phyloP scores from a whole-genome alignment of 2,113 vertebrate genomes.

The Galeopterus variegatus region DNA sequence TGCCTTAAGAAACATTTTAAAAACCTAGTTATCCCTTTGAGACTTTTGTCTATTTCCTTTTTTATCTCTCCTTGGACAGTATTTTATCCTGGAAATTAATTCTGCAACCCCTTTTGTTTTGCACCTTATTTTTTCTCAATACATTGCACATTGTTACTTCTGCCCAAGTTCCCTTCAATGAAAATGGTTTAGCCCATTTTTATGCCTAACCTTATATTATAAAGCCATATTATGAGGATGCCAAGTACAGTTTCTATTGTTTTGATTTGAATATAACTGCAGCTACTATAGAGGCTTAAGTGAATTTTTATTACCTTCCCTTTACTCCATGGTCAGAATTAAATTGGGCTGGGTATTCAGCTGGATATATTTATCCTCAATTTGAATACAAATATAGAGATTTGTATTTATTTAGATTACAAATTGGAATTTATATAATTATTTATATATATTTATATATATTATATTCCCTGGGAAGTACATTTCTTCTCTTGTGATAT shows the following conservation, averaged over 20 bases:
- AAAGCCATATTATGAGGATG: conserved; percentile 61
- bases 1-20: conserved; percentile 76
- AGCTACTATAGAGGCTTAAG: conserved; percentile 34
- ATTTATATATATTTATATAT: neutral
- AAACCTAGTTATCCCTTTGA: conserved; percentile 79
- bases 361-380: conserved; percentile 69
- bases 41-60: conserved; percentile 76
- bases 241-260: conserved; percentile 67
- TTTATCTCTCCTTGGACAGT: neutral
- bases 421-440: conserved; percentile 25
- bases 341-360: conserved; percentile 64
- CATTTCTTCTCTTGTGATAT: conserved; percentile 24
- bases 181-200: conserved; percentile 76
- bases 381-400: neutral
- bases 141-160: conserved; percentile 83
- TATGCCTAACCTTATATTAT: conserved; percentile 63
- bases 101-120: conserved; percentile 83
- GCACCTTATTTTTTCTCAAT: conserved; percentile 79
- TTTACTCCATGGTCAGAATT: conserved; percentile 68
- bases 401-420: conserved; percentile 17
- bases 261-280: conserved; percentile 75
- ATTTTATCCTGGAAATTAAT: conserved; percentile 83
- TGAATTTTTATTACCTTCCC: conserved; percentile 73
- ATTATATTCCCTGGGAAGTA: neutral
- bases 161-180: conserved; percentile 85